Conservation (phyloP, 2,113 vertebrate species). For the Sander vitreus region DNA sequence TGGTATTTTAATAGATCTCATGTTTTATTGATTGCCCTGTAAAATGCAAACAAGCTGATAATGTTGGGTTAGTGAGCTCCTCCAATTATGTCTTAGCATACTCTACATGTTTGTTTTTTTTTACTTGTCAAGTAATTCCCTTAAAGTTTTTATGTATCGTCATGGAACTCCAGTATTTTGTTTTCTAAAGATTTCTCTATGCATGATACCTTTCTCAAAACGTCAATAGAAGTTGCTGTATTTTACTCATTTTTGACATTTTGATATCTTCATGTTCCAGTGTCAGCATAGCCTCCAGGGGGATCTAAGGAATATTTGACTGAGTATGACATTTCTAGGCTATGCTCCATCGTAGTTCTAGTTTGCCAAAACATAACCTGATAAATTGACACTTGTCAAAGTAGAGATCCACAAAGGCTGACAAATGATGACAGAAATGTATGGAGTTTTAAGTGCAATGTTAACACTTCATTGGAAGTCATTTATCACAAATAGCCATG, state of each 20-base stretch:
- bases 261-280: not conserved
- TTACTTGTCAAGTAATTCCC: not conserved
- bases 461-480: not conserved
- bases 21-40: constrained; percentile 20
- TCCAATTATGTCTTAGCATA: not conserved
- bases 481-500: not conserved
- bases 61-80: constrained; percentile 11
- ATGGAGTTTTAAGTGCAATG: not conserved
- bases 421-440: not conserved
- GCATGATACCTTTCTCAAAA: not conserved
- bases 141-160: not conserved
- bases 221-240: not conserved
- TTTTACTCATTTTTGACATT: not conserved
- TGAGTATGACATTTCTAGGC: constrained; percentile 23
- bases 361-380: constrained; percentile 24
- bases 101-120: not conserved
- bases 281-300: constrained; percentile 24
- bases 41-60: constrained; percentile 22
- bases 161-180: not conserved
- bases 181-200: constrained; percentile 2
- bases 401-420: not conserved
- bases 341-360: not conserved
- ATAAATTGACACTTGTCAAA: constrained; percentile 10
- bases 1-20: constrained; percentile 19
- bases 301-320: constrained; percentile 3